These are phyloP conservation scores for Phrynocephalus guinanensis DNA, from an alignment of 2,797 vertebrate species.

Conservation along the genomic window DNA sequence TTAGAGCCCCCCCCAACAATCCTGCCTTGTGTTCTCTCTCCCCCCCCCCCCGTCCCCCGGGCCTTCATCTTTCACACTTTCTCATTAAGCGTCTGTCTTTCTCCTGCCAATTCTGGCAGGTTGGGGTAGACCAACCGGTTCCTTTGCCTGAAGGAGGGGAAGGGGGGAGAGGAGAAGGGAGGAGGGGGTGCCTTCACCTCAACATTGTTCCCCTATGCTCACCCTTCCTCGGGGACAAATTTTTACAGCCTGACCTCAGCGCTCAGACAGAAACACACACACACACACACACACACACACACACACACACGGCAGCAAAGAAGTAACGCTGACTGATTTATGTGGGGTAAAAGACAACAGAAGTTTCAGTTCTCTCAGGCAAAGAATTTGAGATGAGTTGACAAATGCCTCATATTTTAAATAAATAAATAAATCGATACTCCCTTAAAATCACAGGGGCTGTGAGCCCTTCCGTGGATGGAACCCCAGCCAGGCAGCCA, in stretches of 20 bases:
- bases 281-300: background rate
- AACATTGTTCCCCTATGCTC: background rate
- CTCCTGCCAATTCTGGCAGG: slow-evolving; percentile 41
- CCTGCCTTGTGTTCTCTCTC: background rate
- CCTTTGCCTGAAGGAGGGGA: slow-evolving; percentile 29
- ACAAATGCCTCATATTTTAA: background rate
- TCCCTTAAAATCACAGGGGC: background rate
- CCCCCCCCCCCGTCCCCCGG: background rate
- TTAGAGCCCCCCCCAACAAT: background rate
- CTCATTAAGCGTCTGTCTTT: slow-evolving; percentile 45
- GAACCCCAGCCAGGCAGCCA: background rate
- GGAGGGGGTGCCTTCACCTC: background rate
- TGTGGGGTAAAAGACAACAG: slow-evolving; percentile 7
- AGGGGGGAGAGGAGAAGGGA: too few relatives aligned
- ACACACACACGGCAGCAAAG: background rate
- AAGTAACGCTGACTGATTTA: slow-evolving; percentile 16
- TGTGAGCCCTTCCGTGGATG: background rate
- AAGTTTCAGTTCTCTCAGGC: background rate
- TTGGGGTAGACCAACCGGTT: slow-evolving; percentile 47
- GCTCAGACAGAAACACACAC: background rate
- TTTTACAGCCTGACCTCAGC: slow-evolving; percentile 11
- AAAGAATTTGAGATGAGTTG: slow-evolving; percentile 1
- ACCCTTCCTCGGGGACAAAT: background rate
- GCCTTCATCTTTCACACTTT: slow-evolving; percentile 45
- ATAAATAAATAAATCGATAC: background rate